phyloP scores from a whole-genome alignment of 2,888 invertebrate species.

The Anorthoa munda region DNA sequence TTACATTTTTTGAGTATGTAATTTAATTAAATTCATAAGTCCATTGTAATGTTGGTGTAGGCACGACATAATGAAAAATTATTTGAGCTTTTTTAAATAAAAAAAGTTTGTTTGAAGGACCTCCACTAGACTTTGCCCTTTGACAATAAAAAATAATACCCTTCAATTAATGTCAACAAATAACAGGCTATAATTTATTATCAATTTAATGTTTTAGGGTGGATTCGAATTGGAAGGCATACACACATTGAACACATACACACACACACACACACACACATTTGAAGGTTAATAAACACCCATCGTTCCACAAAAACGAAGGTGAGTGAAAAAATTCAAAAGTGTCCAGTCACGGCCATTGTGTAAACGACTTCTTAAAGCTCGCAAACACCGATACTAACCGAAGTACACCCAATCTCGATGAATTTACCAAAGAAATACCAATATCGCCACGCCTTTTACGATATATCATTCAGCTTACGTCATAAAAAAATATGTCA shows the following conservation, averaged over 20 bases:
- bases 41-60: constrained; percentile 2
- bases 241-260: too few relatives aligned
- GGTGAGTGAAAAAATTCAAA: constrained; percentile 6
- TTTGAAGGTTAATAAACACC: not conserved
- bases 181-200: too few relatives aligned
- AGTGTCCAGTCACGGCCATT: not conserved
- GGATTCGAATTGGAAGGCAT: too few relatives aligned
- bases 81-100: not conserved
- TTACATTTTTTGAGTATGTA: constrained; percentile 34
- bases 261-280: too few relatives aligned
- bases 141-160: too few relatives aligned
- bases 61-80: constrained; percentile 9
- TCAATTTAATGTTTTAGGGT: too few relatives aligned
- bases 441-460: constrained; percentile 19
- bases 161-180: too few relatives aligned
- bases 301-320: not conserved
- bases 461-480: constrained; percentile 24
- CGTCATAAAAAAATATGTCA: constrained; percentile 42
- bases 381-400: not conserved
- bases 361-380: constrained; percentile 2
- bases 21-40: constrained; percentile 31
- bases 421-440: constrained; percentile 16
- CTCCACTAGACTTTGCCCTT: too few relatives aligned
- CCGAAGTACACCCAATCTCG: constrained; percentile 2
- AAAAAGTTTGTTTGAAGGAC: not conserved